Base-by-base conservation (phyloP, 1,140 invertebrate genomes). In the Drosophila pruinosa region DNA sequence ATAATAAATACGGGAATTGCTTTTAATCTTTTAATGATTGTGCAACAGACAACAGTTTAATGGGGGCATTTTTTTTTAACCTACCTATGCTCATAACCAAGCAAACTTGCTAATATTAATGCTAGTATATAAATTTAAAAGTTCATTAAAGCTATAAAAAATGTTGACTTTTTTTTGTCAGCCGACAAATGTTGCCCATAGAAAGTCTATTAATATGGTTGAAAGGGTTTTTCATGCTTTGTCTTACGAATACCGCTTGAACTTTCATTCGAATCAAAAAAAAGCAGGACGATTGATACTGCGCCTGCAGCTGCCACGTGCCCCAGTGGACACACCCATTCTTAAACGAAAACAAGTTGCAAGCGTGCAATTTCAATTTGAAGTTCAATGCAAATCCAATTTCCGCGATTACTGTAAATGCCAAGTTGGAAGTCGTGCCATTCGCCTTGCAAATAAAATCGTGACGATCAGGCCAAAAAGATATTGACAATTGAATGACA, bases 401-500 rank as follows among this genome's bases (percentile, higher is more conserved):
- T 71, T 72, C 52, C 58, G 43, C 43, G 28, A 53, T 21, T 45
- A 26, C 59, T 17, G 26, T 41, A 31, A 48, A 48, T 57, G 56
- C 48, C 47, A 43, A 52, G 52, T 39, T 39, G n/a, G 19, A 54
- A 39, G 52, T 54, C 69, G 69, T 59, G 57, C 41, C 14, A 26
- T 10, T 48, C 22, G 56, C 41, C 24, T 28, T 41, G 47, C 34
- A 26, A 26, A 14, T 8, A 15, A 34, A 52, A 81, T 73, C 78
- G 78, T 86, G 81, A 86, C 74, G 81, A 61, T 88, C 82, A 56
- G 78, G 38, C 62, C 58, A 39, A 47, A 50, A 70, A 86, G 73
- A 86, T 64, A 86, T 83, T 88, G 81, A 88, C 81, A 86, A 68
- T 65, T 86, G 81, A 86, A 81, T 86, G 78, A 79, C 82, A 81